Evolutionary conservation across 1,140 invertebrate species (phyloP).

Genomic region (Portunus trituberculatus): DNA sequence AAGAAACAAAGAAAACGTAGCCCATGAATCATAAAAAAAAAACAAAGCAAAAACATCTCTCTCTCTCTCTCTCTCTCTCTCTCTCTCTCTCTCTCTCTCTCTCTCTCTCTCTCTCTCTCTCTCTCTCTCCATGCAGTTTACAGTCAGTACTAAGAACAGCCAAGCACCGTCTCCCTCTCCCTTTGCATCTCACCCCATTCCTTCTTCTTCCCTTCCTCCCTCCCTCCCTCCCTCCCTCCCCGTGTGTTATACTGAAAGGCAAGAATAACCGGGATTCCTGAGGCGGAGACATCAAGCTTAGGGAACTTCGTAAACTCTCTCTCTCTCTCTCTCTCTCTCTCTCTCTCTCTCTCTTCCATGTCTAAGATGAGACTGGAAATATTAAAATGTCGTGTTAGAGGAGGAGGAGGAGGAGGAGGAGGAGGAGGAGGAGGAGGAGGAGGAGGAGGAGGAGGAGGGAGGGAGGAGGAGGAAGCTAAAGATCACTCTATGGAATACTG

Average conservation of each 20-base stretch:
- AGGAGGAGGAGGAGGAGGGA: not conserved
- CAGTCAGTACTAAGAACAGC: too few relatives aligned
- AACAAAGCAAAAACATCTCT: too few relatives aligned
- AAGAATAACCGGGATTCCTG: too few relatives aligned
- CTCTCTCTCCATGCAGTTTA: too few relatives aligned
- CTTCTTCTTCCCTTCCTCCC: not conserved
- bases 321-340: not conserved
- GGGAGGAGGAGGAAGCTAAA: not conserved
- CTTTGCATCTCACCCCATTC: not conserved
- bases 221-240: not conserved
- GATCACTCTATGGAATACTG: not conserved
- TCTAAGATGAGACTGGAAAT: not conserved
- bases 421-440: too few relatives aligned
- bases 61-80: too few relatives aligned
- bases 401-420: not conserved
- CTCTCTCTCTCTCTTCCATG: not conserved
- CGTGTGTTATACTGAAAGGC: too few relatives aligned
- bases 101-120: too few relatives aligned
- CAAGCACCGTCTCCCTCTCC: not conserved
- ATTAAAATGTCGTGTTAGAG: not conserved
- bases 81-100: too few relatives aligned
- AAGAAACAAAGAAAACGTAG: too few relatives aligned
- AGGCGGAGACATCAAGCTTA: too few relatives aligned
- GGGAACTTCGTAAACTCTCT: not conserved
- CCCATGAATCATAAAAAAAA: too few relatives aligned